phyloP scores from a whole-genome alignment of 2,113 vertebrate species.

The Varanus salvator region DNA sequence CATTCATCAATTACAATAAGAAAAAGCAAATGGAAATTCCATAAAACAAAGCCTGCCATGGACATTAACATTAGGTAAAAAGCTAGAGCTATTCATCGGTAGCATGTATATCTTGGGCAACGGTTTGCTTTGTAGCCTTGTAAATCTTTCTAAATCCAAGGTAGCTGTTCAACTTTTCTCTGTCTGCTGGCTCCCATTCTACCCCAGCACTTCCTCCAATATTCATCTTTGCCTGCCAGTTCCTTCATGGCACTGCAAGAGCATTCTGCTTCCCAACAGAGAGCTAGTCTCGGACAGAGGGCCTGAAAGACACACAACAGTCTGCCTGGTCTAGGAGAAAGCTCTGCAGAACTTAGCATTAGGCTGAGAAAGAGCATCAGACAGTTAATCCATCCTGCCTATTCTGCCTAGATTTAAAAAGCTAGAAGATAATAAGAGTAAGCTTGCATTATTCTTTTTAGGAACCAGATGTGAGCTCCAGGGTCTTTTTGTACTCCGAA shows the following conservation, averaged over 20 bases:
- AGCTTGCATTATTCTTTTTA: neutral
- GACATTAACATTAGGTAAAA: conserved; percentile 66
- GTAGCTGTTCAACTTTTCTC: neutral
- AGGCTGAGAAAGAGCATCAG: neutral
- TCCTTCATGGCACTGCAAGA: neutral
- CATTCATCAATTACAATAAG: conserved; percentile 70
- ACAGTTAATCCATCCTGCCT: neutral
- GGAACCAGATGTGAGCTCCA: neutral
- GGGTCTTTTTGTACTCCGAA: neutral
- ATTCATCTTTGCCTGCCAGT: neutral
- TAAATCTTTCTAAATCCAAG: neutral
- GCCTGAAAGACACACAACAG: neutral
- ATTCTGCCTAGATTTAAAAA: neutral
- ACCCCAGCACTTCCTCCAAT: neutral
- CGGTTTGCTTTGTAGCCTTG: neutral
- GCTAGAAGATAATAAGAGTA: neutral
- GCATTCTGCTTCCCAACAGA: neutral
- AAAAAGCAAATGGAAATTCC: conserved; percentile 66
- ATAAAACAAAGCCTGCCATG: conserved; percentile 56
- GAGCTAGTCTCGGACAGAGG: neutral
- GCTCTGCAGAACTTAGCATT: neutral
- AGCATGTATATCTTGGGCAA: conserved; percentile 57
- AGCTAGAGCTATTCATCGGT: conserved; percentile 61
- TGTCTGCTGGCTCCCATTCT: neutral
- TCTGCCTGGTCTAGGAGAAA: neutral